phyloP scores from a whole-genome alignment of 2,113 vertebrate genomes.

The Athene noctua region DNA sequence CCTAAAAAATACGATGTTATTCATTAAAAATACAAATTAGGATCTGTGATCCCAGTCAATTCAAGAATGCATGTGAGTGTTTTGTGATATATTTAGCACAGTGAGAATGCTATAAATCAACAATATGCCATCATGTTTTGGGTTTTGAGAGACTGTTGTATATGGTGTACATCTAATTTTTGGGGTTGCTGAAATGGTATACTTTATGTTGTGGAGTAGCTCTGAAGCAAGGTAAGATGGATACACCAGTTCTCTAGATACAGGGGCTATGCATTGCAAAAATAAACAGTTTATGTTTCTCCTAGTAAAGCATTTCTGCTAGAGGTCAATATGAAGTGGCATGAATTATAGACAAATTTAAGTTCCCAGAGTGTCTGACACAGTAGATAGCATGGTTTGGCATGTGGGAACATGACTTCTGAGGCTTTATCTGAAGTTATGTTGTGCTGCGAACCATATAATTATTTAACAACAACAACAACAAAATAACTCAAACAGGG shows the following conservation, averaged over 20 bases:
- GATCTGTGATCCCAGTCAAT: neutral
- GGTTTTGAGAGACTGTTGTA: neutral
- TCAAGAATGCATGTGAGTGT: neutral
- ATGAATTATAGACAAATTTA: conserved; percentile 7
- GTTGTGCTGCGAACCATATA: neutral
- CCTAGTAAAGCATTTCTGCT: neutral
- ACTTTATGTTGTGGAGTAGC: neutral
- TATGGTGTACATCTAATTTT: neutral
- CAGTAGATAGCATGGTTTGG: neutral
- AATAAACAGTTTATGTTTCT: neutral
- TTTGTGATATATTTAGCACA: neutral
- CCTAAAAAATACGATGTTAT: neutral
- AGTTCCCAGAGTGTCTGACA: neutral
- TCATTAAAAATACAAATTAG: neutral
- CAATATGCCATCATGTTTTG: neutral
- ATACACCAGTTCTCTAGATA: neutral
- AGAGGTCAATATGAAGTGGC: neutral
- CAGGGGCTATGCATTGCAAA: neutral
- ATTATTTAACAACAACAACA: neutral
- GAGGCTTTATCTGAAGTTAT: neutral
- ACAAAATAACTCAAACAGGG: neutral
- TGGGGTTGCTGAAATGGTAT: neutral
- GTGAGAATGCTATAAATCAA: neutral
- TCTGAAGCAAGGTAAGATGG: neutral
- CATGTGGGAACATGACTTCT: neutral